These are phyloP conservation scores for Oryzias javanicus DNA, from an alignment of 2,113 vertebrate species.

Conservation along the genomic window DNA sequence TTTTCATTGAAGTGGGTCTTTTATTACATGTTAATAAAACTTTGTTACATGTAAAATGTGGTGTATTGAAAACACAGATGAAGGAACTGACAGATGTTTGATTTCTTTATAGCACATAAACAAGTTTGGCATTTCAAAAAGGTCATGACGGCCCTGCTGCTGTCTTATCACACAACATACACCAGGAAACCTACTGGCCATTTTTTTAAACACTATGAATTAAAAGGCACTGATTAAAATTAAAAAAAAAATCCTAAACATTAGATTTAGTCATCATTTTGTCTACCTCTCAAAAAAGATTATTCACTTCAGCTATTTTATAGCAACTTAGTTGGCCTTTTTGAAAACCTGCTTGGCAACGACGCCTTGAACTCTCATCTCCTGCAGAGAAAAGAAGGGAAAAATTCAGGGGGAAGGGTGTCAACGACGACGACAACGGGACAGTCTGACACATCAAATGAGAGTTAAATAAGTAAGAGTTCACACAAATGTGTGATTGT, in stretches of 20 bases:
- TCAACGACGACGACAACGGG: slow-evolving; percentile 12
- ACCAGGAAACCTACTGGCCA: slow-evolving; percentile 10
- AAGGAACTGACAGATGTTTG: neutral
- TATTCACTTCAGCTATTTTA: neutral
- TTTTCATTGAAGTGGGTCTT: no score
- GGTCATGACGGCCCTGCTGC: slow-evolving; percentile 1
- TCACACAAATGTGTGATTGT: slow-evolving; percentile 7
- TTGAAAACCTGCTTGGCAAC: slow-evolving; percentile 89
- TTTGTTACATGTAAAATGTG: neutral
- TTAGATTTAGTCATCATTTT: slow-evolving; percentile 9
- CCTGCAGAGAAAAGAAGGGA: slow-evolving; percentile 69
- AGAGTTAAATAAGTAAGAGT: slow-evolving; percentile 14
- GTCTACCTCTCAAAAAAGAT: slow-evolving; percentile 1
- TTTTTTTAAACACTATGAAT: slow-evolving; percentile 10
- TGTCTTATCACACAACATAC: slow-evolving; percentile 17
- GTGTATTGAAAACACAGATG: slow-evolving; percentile 9
- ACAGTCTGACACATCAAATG: slow-evolving; percentile 32
- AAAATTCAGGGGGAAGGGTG: neutral
- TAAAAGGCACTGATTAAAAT: slow-evolving; percentile 36
- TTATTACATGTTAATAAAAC: no score
- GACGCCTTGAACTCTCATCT: slow-evolving; percentile 83
- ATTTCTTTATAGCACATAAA: slow-evolving; percentile 47
- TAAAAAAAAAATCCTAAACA: slow-evolving; percentile 33
- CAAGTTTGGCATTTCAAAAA: slow-evolving; percentile 7
- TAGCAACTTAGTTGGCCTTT: slow-evolving; percentile 74